Percentiles rank a stretch among this genome's conserved stretches.
Evolutionary conservation across 1,140 invertebrate species (phyloP).

Genomic region (Physella acuta): DNA sequence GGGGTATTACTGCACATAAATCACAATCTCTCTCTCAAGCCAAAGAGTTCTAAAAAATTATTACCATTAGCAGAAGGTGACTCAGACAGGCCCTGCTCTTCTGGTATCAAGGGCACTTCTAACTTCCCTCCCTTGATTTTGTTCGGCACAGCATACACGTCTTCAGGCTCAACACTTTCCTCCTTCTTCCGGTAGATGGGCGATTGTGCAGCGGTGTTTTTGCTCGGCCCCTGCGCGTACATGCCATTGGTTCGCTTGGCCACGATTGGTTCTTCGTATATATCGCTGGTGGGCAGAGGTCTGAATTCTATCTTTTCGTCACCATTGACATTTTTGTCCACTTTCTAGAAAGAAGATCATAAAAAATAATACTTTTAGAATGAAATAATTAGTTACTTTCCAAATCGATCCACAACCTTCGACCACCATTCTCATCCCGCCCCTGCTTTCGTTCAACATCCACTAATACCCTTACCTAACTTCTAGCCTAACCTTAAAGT

Average conservation of each 20-base stretch:
- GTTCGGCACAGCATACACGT: neutral
- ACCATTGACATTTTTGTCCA: neutral
- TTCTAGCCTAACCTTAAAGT: too few species aligned
- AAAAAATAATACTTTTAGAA: neutral
- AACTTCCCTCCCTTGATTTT: neutral
- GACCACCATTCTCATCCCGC: too few species aligned
- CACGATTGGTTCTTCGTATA: neutral
- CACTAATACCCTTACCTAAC: too few species aligned
- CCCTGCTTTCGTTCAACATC: too few species aligned
- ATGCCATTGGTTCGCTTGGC: conserved; percentile 3
- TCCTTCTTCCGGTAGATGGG: neutral
- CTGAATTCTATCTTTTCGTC: neutral
- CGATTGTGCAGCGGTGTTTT: neutral
- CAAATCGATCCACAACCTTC: neutral
- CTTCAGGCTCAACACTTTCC: neutral
- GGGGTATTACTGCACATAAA: too few species aligned
- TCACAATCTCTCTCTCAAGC: too few species aligned
- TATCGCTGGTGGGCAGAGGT: neutral
- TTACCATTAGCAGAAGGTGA: conserved; percentile 5
- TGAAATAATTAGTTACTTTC: neutral
- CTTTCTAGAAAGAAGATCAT: conserved; percentile 2
- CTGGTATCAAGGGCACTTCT: neutral
- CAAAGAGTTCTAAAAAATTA: too few species aligned
- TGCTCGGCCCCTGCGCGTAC: neutral
- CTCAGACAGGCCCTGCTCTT: conserved; percentile 1